phyloP scores from a whole-genome alignment of 2,113 vertebrate species.

The Embiotoca jacksoni region DNA sequence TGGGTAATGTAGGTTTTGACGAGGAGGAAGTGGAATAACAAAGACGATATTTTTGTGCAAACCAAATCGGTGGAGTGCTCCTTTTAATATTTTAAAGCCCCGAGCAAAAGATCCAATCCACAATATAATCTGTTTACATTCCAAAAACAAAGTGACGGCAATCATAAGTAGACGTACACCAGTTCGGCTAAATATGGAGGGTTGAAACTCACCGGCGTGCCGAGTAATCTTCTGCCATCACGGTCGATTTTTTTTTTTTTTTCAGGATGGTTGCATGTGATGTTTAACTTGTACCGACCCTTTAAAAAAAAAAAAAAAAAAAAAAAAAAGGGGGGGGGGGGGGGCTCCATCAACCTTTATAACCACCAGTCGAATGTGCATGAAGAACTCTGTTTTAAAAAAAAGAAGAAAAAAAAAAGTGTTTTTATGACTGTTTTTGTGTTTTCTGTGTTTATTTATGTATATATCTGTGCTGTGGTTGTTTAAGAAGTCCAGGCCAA shows the following conservation, averaged over 20 bases:
- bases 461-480: constrained; percentile 66
- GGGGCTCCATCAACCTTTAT: constrained; percentile 6
- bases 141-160: constrained; percentile 38
- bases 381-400: constrained; percentile 46
- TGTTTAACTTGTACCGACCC: not conserved
- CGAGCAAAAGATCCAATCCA: constrained; percentile 2
- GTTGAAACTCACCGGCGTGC: not conserved
- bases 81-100: not conserved
- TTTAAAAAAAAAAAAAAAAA: not conserved
- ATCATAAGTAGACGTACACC: constrained; percentile 10
- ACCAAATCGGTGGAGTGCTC: not conserved
- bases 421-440: constrained; percentile 43
- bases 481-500: constrained; percentile 19
- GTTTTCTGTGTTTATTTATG: constrained; percentile 74
- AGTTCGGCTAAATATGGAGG: not conserved
- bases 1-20: not conserved
- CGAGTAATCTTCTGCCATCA: constrained; percentile 5
- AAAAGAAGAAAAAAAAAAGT: not conserved
- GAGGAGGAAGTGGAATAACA: too few relatives aligned
- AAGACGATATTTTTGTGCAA: too few relatives aligned
- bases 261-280: constrained; percentile 23
- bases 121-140: constrained; percentile 63
- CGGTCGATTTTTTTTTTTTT: not conserved
- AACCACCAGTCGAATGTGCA: constrained; percentile 58
- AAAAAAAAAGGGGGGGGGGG: not conserved